Base-by-base conservation (phyloP, 2,113 vertebrate genomes). In the Pluvialis apricaria region DNA sequence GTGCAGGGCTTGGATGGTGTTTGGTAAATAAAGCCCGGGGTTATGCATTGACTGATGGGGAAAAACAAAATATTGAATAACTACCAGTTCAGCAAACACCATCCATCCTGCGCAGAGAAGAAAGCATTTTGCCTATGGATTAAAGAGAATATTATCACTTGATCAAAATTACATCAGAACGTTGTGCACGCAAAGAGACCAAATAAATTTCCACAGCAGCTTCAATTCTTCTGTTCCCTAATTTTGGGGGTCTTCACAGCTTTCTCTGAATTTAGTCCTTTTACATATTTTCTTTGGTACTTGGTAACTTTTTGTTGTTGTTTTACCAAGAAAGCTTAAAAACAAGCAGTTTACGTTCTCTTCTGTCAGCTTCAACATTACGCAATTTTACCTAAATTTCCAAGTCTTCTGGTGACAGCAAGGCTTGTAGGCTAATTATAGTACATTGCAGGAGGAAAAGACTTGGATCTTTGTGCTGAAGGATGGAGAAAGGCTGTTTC, bases 21-120 rank as follows among this genome's bases (percentile, higher is more conserved):
- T 96, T 96, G 91, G 94, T 97, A 96, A 96, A 97, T 95, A 97
- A 96, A 94, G 95, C 96, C 96, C 92, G 81, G n/a, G 95, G 97
- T 96, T 92, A 94, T 91, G 83, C 86, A 93, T 57, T 96, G 94
- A 96, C 81, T 94, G 88, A 94, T 94, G 86, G 81, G 25, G 69
- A 72, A 94, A 92, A 96, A 95, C 94, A 96, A 97, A 94, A 97
- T 95, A 94, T 66, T 92, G 78, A 95, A 92, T 94, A 96, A 95
- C 72, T 80, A 94, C 91, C 86, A 91, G 79, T 85, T 95, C 94
- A 94, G 81, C 80, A 92, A 96, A 82, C 61, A 84, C 15, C 68
- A 92, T 88, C 72, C 44, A 89, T 78, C 70, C 94, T 92, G 34
- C 9, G 10, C 57, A 85, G 73, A 26, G 61, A 90, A 94, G 15